Base-by-base conservation (phyloP, 1,140 invertebrate genomes). In the Euschistus heros region DNA sequence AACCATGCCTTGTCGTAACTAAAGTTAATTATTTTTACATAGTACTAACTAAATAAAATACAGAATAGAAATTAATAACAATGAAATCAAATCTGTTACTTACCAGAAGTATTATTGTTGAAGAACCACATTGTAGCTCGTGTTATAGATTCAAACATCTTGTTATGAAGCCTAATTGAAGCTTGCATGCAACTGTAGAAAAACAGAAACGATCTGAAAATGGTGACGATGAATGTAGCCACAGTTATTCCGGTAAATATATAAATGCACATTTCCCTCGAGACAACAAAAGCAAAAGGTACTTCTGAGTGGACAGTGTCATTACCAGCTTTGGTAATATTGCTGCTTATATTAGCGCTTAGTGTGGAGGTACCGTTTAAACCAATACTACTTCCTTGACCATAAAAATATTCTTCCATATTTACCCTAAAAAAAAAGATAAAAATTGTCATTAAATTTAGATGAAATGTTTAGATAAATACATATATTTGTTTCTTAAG, bases 81-180 rank as follows among this genome's bases (percentile, higher is more conserved):
- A 37, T 13, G 7, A 6, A 37, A 37, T 6, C 7, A 37, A 37
- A 6, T 37, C 3, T 37, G 13, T 37, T 2, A 66, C 24, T 63
- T 69, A 75, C 77, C 84, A 13, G 72, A 83, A 6, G 89, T 86
- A 74, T 95, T 94, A 10, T 83, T 86, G 69, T 93, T 92, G 75
- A 96, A 96, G 76, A 96, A 96, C 8, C 82, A 79, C 81, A 95
- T 92, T 0, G 86, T 88, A 0, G 89, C 86, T 7, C 86, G 80
- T 26, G 92, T 83, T 1, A 97, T 82, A 59, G 85, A 85, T 14
- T 78, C 75, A 72, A 95, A 95, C 86, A 96, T 93, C 8, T 74
- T 78, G 71, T 94, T 88, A 72, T 97, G 93, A 2, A 93, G 75
- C n/a, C 77, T 84, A 59, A 84, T 82, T 0, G 92, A 93, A 6